Evolutionary conservation across 53 echinoderm and acorn worm species (phyloP).

Genomic region (Zoroaster sp.): DNA sequence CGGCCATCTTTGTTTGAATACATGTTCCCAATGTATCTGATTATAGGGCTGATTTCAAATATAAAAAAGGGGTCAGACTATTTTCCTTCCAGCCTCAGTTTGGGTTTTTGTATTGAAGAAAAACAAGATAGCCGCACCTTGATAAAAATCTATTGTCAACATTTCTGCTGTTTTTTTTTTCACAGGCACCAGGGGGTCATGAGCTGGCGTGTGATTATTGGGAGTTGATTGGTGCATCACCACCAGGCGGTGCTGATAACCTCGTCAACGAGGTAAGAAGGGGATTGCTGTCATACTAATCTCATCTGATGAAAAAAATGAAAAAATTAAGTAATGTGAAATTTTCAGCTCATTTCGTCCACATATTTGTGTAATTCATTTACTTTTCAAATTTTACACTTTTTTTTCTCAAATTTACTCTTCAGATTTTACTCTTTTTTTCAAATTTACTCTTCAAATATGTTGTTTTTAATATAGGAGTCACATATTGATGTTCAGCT

Average conservation of each 20-base stretch:
- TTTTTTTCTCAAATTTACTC: neutral
- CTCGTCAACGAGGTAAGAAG: constrained; percentile 90
- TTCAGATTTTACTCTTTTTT: neutral
- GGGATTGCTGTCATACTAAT: too few relatives aligned
- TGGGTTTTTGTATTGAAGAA: too few relatives aligned
- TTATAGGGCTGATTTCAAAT: too few relatives aligned
- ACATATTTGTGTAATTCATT: neutral
- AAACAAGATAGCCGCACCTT: too few relatives aligned
- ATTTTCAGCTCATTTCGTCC: neutral
- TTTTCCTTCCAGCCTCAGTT: too few relatives aligned
- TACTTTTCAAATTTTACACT: neutral
- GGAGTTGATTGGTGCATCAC: constrained; percentile 82
- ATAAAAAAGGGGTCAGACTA: too few relatives aligned
- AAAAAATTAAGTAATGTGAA: too few relatives aligned
- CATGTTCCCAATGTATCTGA: too few relatives aligned
- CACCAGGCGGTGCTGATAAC: constrained; percentile 95
- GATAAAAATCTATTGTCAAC: too few relatives aligned
- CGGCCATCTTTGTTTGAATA: too few relatives aligned
- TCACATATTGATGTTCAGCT: constrained; percentile 97
- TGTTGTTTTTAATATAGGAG: constrained; percentile 58
- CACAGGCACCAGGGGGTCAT: constrained; percentile 97
- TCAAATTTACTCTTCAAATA: neutral
- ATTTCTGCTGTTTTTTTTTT: constrained; percentile 9
- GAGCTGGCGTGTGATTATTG: constrained; percentile 90
- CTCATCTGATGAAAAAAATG: too few relatives aligned